Evolutionary conservation across 30 jellyfish, hydroid and myxozoan genomes (phyloP), one percentile per base, ranked within the genome.

Genomic region (Mastigias papua): DNA sequence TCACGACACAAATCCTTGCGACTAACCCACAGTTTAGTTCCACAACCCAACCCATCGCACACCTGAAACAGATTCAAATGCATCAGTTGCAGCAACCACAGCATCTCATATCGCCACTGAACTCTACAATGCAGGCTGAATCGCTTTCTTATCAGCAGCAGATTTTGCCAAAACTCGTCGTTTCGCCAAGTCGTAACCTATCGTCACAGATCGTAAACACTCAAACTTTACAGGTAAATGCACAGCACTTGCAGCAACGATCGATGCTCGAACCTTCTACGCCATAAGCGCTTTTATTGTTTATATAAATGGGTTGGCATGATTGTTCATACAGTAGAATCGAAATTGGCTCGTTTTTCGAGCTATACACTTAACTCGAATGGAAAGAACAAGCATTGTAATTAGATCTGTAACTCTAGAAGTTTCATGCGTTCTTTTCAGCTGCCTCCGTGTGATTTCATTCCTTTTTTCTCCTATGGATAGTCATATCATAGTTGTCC

Each of bases 1-100:
- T 33, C n/a, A 67, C 84, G 22, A 34, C 82, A 13, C 96, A 77
- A 73, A 28, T 72, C 50, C 60, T 77, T 30, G 21, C 86, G 65
- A 71, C 48, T 48, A 63, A 63, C 29, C 80, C 96, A 31, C 89
- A 78, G 37, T 76, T 26, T 70, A 73, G 73, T 30, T 31, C 90
- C 62, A 32, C 86, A 23, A 35, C 85, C 23, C 96, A 88, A 80
- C 96, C 89, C 54, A 86, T 78, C 32, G 58, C 79, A 11, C 88
- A 72, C 25, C 86, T 73, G 34, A 77, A 87, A 23, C 90, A 76
- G 66, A 42, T 58, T 25, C 90, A 76, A 76, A 42, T 58, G 84
- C 96, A 86, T 37, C 60, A 28, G 26, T 89, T 72, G 26, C 96
- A 86, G 29, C 94, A 86, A 27, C 94, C 73, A 74, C 94, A 86